Conservation (phyloP, 2,888 invertebrate genomes). For the Erannis defoliaria region DNA sequence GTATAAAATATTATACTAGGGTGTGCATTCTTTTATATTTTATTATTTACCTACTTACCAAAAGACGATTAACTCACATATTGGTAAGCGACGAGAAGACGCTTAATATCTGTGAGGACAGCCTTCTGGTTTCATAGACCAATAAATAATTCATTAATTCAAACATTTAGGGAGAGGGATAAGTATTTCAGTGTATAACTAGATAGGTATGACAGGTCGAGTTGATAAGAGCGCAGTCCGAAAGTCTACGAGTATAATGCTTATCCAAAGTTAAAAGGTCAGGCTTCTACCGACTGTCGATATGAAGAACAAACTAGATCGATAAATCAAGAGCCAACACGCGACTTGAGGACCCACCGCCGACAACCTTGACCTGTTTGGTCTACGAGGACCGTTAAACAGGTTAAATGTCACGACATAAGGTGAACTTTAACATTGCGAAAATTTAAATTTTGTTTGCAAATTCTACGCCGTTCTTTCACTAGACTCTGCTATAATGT, state of each 20-base stretch:
- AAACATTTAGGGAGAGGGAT: no score
- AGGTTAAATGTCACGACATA: conserved; percentile 27
- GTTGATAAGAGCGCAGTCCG: no score
- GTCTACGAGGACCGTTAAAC: conserved; percentile 30
- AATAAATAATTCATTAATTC: no score
- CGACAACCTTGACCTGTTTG: conserved; percentile 39
- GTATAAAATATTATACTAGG: no score
- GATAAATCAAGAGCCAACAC: conserved; percentile 45
- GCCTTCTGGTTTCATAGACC: no score
- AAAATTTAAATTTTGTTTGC: conserved; percentile 10
- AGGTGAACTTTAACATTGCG: conserved; percentile 16
- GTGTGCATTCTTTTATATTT: no score
- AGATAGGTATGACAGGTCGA: no score
- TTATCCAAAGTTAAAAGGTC: conserved; percentile 24
- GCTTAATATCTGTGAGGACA: no score
- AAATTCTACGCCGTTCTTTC: not conserved
- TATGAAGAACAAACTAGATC: conserved; percentile 39
- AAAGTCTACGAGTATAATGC: not conserved
- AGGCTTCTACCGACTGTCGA: conserved; percentile 24
- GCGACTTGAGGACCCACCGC: conserved; percentile 42
- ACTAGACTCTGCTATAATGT: not conserved
- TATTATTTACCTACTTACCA: no score
- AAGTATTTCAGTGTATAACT: no score
- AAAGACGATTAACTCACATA: no score
- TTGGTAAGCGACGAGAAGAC: no score